Base-by-base conservation (phyloP, 2,797 vertebrate species). In the Pelodytes ibericus region DNA sequence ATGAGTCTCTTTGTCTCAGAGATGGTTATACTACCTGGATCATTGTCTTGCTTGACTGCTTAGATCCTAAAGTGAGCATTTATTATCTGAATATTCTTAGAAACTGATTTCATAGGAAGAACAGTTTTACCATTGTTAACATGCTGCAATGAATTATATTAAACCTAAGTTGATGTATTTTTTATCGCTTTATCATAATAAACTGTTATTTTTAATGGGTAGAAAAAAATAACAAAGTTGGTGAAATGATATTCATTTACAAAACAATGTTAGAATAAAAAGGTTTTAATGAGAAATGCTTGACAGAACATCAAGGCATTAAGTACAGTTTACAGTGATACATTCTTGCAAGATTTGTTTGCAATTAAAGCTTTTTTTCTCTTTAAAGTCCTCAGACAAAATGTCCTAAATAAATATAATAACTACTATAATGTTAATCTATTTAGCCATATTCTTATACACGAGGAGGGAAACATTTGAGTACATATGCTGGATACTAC, bases 31-130 rank as follows among this genome's bases (percentile, higher is more conserved):
- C 74, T 75, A 75, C 66, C 74, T 75, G 65, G 66, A 69, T 75
- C 74, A 75, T 75, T 75, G 74, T 75, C 74, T 75, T 75, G 74
- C 74, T 66, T 75, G 74, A 63, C 74, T 75, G 74, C 74, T 70
- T 70, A 31, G 74, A 70, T 47, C 60, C 58, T 75, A 75, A 70
- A 75, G 65, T 75, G 74, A 75, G 70, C 66, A 58, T 75, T 75
- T 75, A 75, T 75, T 75, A 70, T 58, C 58, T 68, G 74, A 62
- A 75, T 70, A 75, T 53, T 66, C 74, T 75, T 44, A 75, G 61
- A 75, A 69, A 69, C 41, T 44, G 58, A 69, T 75, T 75, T 70
- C 66, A 69, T 62, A 69, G 65, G 57, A 69, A 75, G 74, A 69
- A 44, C 24, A 41, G 65, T 75, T 69, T 75, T 61, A 75, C 57